Conservation (phyloP, 2,113 vertebrate genomes). For the Dinomys branickii region DNA sequence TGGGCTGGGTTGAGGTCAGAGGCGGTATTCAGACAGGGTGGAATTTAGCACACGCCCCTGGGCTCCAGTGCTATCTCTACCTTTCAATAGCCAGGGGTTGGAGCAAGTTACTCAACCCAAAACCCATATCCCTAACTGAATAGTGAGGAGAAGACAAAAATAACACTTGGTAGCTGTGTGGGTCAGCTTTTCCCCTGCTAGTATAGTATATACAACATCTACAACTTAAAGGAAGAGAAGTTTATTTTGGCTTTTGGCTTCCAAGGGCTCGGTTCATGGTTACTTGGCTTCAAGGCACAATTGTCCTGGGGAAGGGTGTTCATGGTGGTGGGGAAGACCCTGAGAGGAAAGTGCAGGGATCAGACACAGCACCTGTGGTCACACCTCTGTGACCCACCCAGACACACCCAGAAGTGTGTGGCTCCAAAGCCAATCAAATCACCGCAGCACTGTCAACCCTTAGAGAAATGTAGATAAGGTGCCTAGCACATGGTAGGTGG, state of each 20-base stretch:
- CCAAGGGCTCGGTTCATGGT: background rate
- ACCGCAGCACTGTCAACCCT: background rate
- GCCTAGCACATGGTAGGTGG: background rate
- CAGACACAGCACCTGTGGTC: background rate
- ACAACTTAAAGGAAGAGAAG: background rate
- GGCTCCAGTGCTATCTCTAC: background rate
- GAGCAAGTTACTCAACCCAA: background rate
- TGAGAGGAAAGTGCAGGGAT: background rate
- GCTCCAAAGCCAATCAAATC: background rate
- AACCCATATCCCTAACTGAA: background rate
- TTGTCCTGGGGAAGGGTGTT: background rate
- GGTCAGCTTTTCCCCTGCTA: background rate
- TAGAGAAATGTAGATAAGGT: too few species aligned
- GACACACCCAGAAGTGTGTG: background rate
- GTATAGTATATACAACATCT: background rate
- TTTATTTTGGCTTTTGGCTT: background rate
- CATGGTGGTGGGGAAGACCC: background rate
- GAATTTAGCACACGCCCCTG: background rate
- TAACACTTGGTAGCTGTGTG: background rate
- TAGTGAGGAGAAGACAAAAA: background rate
- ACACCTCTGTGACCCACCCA: background rate
- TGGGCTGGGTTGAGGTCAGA: background rate
- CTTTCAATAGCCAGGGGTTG: background rate
- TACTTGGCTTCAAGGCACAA: background rate
- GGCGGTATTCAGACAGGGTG: background rate